These are phyloP conservation scores for Pyrocoelia pectoralis DNA, from an alignment of 2,888 invertebrate genomes.

Conservation along the genomic window DNA sequence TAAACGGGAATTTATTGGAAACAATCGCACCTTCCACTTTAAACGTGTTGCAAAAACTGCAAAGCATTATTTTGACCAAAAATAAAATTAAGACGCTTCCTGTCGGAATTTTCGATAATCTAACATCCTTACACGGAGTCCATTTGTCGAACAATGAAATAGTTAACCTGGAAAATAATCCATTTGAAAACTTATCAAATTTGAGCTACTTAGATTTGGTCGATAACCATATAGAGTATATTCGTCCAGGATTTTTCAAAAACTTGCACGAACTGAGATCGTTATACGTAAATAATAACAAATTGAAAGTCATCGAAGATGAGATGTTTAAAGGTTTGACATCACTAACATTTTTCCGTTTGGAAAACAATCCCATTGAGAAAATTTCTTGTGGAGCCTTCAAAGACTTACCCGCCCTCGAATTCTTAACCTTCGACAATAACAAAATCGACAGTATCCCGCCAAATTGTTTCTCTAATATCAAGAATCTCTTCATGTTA, in stretches of 20 bases:
- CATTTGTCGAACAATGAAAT: constrained; percentile 9
- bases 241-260: constrained; percentile 2
- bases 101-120: constrained; percentile 5
- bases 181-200: background rate
- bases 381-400: background rate
- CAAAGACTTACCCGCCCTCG: background rate
- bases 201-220: background rate
- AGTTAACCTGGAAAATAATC: background rate
- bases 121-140: background rate
- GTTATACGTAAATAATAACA: background rate
- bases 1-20: background rate
- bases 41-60: background rate
- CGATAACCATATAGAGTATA: background rate
- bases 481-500: constrained; percentile 1
- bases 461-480: background rate
- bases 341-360: background rate
- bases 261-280: background rate
- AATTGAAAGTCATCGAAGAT: background rate
- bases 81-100: background rate
- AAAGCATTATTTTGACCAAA: background rate
- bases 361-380: constrained; percentile 12
- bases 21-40: background rate
- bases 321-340: background rate
- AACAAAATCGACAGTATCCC: background rate
- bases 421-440: background rate